These are phyloP conservation scores for Hozukius guyotensis DNA, from an alignment of 2,797 vertebrate species.

Conservation along the genomic window DNA sequence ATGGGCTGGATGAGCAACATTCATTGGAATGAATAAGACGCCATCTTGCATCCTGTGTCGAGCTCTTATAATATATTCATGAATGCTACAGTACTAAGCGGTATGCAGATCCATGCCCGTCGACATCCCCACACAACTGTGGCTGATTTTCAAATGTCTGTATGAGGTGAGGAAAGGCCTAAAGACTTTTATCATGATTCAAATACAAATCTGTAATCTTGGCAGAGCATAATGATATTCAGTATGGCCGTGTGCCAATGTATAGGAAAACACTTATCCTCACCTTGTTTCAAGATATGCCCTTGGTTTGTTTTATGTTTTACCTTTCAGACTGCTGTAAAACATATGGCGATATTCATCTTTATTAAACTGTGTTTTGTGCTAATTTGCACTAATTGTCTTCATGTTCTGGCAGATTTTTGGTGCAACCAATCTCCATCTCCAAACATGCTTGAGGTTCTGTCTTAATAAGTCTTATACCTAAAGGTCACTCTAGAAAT, in stretches of 20 bases:
- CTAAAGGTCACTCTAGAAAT: not conserved
- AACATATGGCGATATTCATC: not conserved
- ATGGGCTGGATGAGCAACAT: not conserved
- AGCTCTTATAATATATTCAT: not conserved
- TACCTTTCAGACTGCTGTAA: not conserved
- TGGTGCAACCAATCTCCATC: not conserved
- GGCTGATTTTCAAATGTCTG: not conserved
- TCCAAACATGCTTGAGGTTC: not conserved
- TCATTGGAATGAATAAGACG: not conserved
- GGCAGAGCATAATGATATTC: not conserved
- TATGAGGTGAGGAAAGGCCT: not conserved
- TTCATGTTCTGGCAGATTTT: not conserved
- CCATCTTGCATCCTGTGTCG: not conserved
- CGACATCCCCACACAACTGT: not conserved
- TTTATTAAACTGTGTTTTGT: not conserved
- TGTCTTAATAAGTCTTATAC: not conserved
- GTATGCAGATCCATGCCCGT: not conserved
- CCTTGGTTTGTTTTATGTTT: not conserved
- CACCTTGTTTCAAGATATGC: not conserved
- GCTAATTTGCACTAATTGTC: not conserved
- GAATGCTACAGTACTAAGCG: not conserved
- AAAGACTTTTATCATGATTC: not conserved
- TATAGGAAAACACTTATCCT: not conserved
- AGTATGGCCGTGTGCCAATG: not conserved
- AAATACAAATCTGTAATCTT: not conserved